Evolutionary conservation across 2,113 vertebrate genomes (phyloP).

Genomic region (Oreochromis tanganicae): DNA sequence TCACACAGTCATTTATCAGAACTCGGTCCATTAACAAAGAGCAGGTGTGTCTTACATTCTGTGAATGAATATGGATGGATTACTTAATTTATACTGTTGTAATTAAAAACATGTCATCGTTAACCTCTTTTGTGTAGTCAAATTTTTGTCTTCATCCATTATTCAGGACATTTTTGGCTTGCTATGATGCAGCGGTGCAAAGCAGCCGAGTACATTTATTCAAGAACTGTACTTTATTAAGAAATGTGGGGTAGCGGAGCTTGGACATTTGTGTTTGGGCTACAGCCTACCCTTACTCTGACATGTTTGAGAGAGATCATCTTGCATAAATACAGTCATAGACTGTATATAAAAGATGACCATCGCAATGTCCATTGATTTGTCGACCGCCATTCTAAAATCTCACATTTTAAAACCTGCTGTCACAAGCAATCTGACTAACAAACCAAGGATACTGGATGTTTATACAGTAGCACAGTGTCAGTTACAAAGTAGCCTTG

Average conservation of each 20-base stretch:
- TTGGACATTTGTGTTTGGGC: not conserved
- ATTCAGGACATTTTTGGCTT: not conserved
- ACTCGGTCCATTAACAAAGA: not conserved
- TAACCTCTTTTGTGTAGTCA: not conserved
- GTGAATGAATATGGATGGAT: not conserved
- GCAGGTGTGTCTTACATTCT: constrained; percentile 23
- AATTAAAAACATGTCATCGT: not conserved
- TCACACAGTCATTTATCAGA: constrained; percentile 18
- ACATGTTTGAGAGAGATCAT: not conserved
- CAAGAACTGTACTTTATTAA: not conserved
- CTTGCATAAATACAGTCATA: not conserved
- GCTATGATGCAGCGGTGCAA: not conserved
- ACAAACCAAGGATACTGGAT: not conserved
- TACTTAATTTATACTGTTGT: not conserved
- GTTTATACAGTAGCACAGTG: not conserved
- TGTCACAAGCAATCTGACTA: not conserved
- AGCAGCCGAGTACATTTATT: not conserved
- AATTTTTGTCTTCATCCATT: not conserved
- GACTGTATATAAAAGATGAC: not conserved
- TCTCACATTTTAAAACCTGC: not conserved
- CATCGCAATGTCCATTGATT: not conserved
- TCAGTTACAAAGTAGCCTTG: not conserved
- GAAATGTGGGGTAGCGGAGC: not conserved
- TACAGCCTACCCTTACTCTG: not conserved
- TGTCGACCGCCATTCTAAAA: not conserved